Evolutionary conservation across 2,888 invertebrate genomes (phyloP).

Genomic region (Tetropium fuscum): DNA sequence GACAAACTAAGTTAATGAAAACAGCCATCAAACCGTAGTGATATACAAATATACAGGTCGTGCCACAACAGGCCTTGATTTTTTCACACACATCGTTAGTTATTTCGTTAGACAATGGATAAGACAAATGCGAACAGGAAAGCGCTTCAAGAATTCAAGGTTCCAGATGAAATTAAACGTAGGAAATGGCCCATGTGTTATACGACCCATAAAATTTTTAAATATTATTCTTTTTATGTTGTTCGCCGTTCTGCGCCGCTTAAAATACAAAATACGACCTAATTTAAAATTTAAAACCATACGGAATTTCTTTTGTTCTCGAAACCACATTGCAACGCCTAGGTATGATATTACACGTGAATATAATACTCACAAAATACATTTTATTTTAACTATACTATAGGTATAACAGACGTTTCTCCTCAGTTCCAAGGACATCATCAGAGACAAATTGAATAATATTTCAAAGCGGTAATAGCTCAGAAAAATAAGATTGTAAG

Average conservation of each 20-base stretch:
- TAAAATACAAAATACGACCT: constrained; percentile 21
- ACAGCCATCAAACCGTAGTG: constrained; percentile 1
- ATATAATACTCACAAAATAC: no score
- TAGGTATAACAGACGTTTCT: no score
- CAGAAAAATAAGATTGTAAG: no score
- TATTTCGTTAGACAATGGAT: constrained; percentile 45
- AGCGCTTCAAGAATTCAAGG: constrained; percentile 53
- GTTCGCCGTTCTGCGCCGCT: constrained; percentile 23
- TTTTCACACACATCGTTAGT: constrained; percentile 37
- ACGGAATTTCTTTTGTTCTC: no score
- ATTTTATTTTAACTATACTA: no score
- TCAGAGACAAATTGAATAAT: no score
- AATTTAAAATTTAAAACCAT: constrained; percentile 16
- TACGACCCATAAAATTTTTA: constrained; percentile 54
- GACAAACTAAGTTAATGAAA: constrained; percentile 13
- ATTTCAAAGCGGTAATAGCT: no score
- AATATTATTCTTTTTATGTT: constrained; percentile 33
- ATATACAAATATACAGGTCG: constrained; percentile 17
- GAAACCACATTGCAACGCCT: no score
- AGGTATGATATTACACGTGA: no score
- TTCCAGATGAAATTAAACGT: constrained; percentile 50
- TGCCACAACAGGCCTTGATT: constrained; percentile 29
- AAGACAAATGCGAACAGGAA: constrained; percentile 54
- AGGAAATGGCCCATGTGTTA: constrained; percentile 57
- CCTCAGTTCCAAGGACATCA: no score